Base-by-base conservation (phyloP, 1,140 invertebrate genomes). In the Aphis craccivora region DNA sequence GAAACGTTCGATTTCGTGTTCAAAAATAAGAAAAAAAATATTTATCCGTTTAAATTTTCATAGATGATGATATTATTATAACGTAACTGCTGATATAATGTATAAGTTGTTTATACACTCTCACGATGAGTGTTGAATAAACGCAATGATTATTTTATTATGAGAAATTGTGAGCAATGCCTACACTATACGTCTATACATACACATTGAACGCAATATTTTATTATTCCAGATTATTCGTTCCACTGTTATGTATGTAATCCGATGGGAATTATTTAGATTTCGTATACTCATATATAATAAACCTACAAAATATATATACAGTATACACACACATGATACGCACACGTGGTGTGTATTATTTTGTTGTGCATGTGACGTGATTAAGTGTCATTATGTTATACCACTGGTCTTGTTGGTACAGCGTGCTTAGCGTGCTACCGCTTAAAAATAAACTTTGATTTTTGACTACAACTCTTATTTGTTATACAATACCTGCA, bases 41-140 rank as follows among this genome's bases (percentile, higher is more conserved):
- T 40, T 83, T 83, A 83, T 83, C 81, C 37, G 22, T n/a, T 83
- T 40, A 40, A 83, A 40, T 40, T 83, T 81, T 81, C 76, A 40
- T 8, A 40, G 22, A 37, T 22, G n/a, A 35, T 37, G 76, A 37
- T 81, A 81, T n/a, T 37, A 37, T 81, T 37, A 30, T 67, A 30
- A n/a, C 55, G 55, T 67, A 30, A 60, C 55, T 23, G 1, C 48
- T 51, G 48, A 14, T 51, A 51, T 4, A 51, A 2, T 2, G 14
- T 51, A 51, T 51, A 18, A 7, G 7, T 55, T 55, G 23, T 55
- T 67, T 30, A 23, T 30, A 30, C 60, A 67, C 60, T 67, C 60
- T 67, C 83, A 86, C 83, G 83, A 86, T 40, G 83, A 86, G 40
- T 86, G 83, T 86, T 40, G 83, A 86, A 43, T 67, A 67, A 86